phyloP scores from a whole-genome alignment of 2,888 invertebrate genomes.

The Oegoconia quadripuncta region DNA sequence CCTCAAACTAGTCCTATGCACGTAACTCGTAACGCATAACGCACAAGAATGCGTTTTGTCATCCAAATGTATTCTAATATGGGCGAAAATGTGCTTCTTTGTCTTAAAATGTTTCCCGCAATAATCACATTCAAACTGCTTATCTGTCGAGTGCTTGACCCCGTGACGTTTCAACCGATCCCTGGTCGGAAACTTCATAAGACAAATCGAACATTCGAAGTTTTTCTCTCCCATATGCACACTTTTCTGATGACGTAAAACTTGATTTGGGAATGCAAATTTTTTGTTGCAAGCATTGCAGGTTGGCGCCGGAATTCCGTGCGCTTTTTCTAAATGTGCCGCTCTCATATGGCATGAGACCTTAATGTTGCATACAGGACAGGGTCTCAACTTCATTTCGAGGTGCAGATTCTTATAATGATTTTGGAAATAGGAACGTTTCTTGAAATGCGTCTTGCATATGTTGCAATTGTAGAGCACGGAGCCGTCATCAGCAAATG shows the following conservation, averaged over 20 bases:
- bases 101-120: slow-evolving; percentile 32
- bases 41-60: slow-evolving; percentile 56
- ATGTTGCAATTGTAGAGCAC: slow-evolving; percentile 23
- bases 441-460: slow-evolving; percentile 27
- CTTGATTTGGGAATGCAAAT: slow-evolving; percentile 22
- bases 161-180: slow-evolving; percentile 28
- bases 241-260: slow-evolving; percentile 37
- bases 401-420: slow-evolving; percentile 33
- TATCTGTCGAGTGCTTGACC: slow-evolving; percentile 27
- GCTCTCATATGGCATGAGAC: background rate
- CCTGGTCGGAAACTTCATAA: slow-evolving; percentile 31
- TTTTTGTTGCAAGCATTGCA: slow-evolving; percentile 40
- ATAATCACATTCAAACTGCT: slow-evolving; percentile 27
- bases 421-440: slow-evolving; percentile 28
- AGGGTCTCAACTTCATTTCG: slow-evolving; percentile 25
- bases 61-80: slow-evolving; percentile 37
- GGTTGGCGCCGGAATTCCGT: background rate
- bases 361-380: background rate
- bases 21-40: slow-evolving; percentile 55
- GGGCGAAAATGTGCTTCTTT: slow-evolving; percentile 36
- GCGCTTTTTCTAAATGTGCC: background rate
- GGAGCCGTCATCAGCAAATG: slow-evolving; percentile 11
- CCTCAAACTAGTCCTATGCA: slow-evolving; percentile 24
- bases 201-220: slow-evolving; percentile 31
- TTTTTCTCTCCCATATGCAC: slow-evolving; percentile 35